Base-by-base conservation (phyloP, 2,797 vertebrate species). In the Phaenicophaeus curvirostris region DNA sequence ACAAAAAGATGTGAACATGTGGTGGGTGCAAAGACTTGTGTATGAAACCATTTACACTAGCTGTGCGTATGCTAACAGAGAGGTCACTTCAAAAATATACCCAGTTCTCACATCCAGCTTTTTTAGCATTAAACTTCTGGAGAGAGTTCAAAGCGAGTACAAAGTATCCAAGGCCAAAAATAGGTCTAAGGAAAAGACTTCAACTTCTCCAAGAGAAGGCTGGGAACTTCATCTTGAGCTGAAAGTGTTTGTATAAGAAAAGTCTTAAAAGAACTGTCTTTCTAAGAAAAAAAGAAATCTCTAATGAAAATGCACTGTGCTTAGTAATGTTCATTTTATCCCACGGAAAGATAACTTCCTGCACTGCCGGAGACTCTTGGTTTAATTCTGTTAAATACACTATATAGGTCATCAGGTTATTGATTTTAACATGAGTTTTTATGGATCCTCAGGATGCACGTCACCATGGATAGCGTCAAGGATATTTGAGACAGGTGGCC, bases 221-320 rank as follows among this genome's bases (percentile, higher is more conserved):
- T 78, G 69, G 51, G 65, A 95, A 86, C 78, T 85, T 81, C n/a
- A 63, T 58, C 62, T 58, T 81, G 53, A 89, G 48, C 35, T 81
- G 74, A 44, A 89, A 87, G 48, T 87, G 86, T 89, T 93, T 89
- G 59, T 15, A 33, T 74, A 82, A 42, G 14, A 30, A 6, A 83
- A 85, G 33, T 67, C 78, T 66, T 72, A 46, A 67, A 71, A 81
- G 61, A 80, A 61, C 62, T 87, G 72, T 81, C 55, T 73, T 76
- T 76, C 71, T 67, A 92, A 90, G 82, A 75, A 81, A 80, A 59
- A 41, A 71, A 28, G 69, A 33, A 10, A 12, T 44, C 58, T 58
- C 23, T 46, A 37, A 53, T 80, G 48, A 59, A 66, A 88, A 55
- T 48, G 62, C 19, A 4, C 42, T 87, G 53, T 74, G 58, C 66